Evolutionary conservation across 2,888 invertebrate species (phyloP), one percentile per base, ranked within the genome.

Genomic region (Epirrhoe alternata): DNA sequence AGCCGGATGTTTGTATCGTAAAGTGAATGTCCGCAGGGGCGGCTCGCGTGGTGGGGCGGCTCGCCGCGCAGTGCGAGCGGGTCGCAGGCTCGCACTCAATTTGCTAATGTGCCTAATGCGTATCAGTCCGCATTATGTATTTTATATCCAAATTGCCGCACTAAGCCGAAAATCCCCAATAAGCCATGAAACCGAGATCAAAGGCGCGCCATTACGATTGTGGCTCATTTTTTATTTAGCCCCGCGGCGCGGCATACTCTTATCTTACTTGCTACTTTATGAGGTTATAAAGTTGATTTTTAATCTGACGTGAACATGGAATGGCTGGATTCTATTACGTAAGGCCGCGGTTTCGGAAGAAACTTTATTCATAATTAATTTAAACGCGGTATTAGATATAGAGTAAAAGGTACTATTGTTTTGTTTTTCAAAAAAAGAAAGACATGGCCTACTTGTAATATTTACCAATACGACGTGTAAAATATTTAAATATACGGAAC

Each of bases 201-300:
- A 93, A 93, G 89, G 86, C 81, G 82, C 85, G 80, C 90, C 89
- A 90, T 92, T 92, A 90, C 92, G 86, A 90, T 89, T 92, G 92
- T 86, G 91, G 92, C 93, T 92, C 92, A 93, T 93, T 91, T 92
- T 92, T 93, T 93, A 93, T 93, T 93, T 92, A 93, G 86, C 83
- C 74, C 76, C 77, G 77, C 76, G 80, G 77, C 76, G 76, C 78
- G 81, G 79, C 74, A 84, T 82, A 84, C 86, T 91, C 89, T 93
- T 92, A 92, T 92, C 92, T 92, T 90, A 89, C 89, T 85, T 80
- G 83, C 81, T 91, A 86, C 85, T 92, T 93, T 93, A 92, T 93
- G 91, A 92, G 82, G 92, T 90, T 86, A 91, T 93, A 92, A 93
- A 92, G 92, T 86, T 91, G 92, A 92, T 92, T 93, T 93, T 93